These are phyloP conservation scores for Catagonus wagneri DNA, from an alignment of 2,113 vertebrate genomes.

Conservation along the genomic window DNA sequence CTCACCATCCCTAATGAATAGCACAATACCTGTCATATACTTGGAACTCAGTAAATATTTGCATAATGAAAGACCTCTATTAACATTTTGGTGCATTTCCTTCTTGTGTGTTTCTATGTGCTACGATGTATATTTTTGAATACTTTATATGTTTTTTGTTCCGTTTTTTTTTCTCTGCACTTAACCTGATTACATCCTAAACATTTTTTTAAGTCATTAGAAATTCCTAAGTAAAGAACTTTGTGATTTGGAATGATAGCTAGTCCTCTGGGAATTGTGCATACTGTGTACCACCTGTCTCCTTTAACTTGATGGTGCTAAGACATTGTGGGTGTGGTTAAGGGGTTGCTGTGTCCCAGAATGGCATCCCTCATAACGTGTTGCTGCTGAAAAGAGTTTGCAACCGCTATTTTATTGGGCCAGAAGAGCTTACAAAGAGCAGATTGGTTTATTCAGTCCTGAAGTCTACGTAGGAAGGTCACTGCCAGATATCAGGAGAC, in stretches of 20 bases:
- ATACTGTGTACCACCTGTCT: not conserved
- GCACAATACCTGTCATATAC: not conserved
- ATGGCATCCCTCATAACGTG: not conserved
- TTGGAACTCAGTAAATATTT: not conserved
- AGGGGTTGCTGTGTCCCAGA: not conserved
- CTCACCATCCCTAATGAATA: not conserved
- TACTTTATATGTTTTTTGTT: not conserved
- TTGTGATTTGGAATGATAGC: constrained; percentile 29
- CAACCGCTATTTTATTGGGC: not conserved
- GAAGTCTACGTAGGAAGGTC: not conserved
- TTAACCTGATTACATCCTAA: constrained; percentile 13
- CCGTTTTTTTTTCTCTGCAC: not conserved
- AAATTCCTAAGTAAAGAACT: not conserved
- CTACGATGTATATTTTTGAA: not conserved
- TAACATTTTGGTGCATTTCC: constrained; percentile 18
- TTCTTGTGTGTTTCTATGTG: not conserved
- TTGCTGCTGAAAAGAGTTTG: not conserved
- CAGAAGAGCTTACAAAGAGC: not conserved
- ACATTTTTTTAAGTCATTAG: constrained; percentile 20
- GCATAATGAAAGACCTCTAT: not conserved
- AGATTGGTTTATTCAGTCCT: not conserved
- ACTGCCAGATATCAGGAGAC: not conserved
- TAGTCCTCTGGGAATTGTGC: not conserved
- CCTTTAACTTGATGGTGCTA: not conserved
- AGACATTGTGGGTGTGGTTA: not conserved